Evolutionary conservation across 2,888 invertebrate species (phyloP).

Genomic region (Chesias legatella): DNA sequence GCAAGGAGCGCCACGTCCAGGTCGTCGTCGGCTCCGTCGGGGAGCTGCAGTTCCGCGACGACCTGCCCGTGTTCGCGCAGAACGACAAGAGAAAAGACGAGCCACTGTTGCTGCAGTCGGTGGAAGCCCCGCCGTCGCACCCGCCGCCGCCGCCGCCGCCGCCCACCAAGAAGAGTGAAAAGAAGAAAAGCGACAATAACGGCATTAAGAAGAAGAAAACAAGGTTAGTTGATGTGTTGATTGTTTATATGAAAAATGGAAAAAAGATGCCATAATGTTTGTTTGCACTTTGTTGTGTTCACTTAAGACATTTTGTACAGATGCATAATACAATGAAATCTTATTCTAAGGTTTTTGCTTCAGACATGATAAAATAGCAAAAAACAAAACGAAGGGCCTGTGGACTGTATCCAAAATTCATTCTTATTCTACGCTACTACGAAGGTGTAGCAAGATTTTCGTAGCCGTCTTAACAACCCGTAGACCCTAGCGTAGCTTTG

Average conservation of each 20-base stretch:
- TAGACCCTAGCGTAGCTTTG: constrained; percentile 7
- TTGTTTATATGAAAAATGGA: no score
- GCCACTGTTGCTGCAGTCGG: constrained; percentile 60
- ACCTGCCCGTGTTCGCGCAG: constrained; percentile 58
- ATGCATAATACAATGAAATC: no score
- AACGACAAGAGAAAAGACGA: constrained; percentile 69
- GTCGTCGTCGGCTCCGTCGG: constrained; percentile 76
- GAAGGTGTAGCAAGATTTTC: constrained; percentile 28
- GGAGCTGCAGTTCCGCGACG: constrained; percentile 73
- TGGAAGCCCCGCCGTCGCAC: constrained; percentile 50
- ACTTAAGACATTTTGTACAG: no score
- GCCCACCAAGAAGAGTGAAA: constrained; percentile 85
- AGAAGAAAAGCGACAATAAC: constrained; percentile 91
- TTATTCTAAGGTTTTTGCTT: no score
- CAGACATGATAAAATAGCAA: neutral
- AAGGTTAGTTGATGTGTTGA: constrained; percentile 83
- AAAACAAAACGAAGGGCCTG: neutral
- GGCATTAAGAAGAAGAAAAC: constrained; percentile 96
- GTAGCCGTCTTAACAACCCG: constrained; percentile 22
- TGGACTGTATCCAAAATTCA: no score
- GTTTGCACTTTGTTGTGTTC: no score
- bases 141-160: constrained; percentile 61
- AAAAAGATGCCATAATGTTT: no score
- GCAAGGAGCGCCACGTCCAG: constrained; percentile 75
- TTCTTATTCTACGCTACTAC: constrained; percentile 9